phyloP scores from a whole-genome alignment of 2,797 vertebrate species.

The Phoeniculus purpureus region DNA sequence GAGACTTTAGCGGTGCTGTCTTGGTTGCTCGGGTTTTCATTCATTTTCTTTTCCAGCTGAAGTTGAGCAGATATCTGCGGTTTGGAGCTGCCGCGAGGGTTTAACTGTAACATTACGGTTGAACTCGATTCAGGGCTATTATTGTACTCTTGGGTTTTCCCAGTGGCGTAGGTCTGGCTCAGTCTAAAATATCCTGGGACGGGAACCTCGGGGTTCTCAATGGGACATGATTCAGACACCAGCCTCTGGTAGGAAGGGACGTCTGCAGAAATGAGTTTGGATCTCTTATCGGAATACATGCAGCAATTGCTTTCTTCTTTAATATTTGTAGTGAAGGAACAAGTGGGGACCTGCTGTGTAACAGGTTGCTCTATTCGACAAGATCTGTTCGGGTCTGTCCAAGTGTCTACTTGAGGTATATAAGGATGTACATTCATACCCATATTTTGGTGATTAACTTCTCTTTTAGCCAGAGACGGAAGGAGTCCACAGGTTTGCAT shows the following conservation, averaged over 20 bases:
- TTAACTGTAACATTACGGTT: constrained; percentile 92
- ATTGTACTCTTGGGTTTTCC: constrained; percentile 94
- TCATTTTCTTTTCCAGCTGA: constrained; percentile 90
- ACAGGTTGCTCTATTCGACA: constrained; percentile 95
- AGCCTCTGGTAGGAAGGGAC: constrained; percentile 91
- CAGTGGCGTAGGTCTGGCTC: constrained; percentile 95
- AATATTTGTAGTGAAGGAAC: constrained; percentile 96
- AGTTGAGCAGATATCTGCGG: constrained; percentile 87
- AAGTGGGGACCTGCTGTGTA: constrained; percentile 93
- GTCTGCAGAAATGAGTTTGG: constrained; percentile 91
- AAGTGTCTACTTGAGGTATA: constrained; percentile 98
- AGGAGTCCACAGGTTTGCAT: constrained; percentile 99
- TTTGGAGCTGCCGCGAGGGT: constrained; percentile 90
- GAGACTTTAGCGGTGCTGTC: constrained; percentile 85
- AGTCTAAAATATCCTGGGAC: constrained; percentile 99
- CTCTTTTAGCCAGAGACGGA: constrained; percentile 98
- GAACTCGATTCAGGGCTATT: constrained; percentile 90
- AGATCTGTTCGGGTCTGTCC: constrained; percentile 94
- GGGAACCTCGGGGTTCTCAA: constrained; percentile 95
- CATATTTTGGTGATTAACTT: constrained; percentile 97
- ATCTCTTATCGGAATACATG: constrained; percentile 99
- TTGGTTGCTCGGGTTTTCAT: constrained; percentile 81
- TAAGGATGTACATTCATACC: constrained; percentile 98
- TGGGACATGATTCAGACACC: constrained; percentile 88
- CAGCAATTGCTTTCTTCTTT: constrained; percentile 99